A percentile compares a stretch with the other conserved stretches of the same genome.
Conservation (phyloP, 2,113 vertebrate species). For the Saguinus midas region DNA sequence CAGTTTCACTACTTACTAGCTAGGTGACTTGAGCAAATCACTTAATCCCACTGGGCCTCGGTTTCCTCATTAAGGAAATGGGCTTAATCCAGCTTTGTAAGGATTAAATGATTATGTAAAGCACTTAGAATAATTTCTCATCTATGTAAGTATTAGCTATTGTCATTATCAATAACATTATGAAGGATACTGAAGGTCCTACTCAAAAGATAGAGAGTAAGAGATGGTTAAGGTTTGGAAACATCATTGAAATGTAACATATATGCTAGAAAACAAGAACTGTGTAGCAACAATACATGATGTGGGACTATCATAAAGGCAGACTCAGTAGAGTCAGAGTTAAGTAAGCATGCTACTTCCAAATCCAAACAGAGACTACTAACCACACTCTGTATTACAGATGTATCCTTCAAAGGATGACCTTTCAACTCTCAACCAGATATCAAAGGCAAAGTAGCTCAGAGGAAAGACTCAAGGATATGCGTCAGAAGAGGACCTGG, state of each 20-base stretch:
- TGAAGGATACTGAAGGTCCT: not conserved
- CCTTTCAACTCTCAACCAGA: not conserved
- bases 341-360: not conserved
- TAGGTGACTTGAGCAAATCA: not conserved
- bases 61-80: not conserved
- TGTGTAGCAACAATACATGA: not conserved
- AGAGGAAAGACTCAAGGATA: not conserved
- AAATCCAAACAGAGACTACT: not conserved
- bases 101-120: not conserved
- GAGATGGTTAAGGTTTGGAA: not conserved
- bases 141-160: not conserved
- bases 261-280: not conserved
- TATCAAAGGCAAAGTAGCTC: not conserved
- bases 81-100: not conserved
- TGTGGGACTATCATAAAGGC: not conserved
- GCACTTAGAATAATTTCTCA: not conserved
- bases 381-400: accelerated
- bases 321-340: not conserved
- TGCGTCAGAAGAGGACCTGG: not conserved
- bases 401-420: not conserved
- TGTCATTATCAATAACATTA: not conserved
- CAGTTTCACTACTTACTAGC: not conserved
- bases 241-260: not conserved
- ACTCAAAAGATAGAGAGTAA: not conserved
- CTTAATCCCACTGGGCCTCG: not conserved